A percentile compares a stretch with the other conserved stretches of the same genome.
Evolutionary conservation across 2,797 vertebrate species (phyloP).

Genomic region (Acipenser transmontanus): DNA sequence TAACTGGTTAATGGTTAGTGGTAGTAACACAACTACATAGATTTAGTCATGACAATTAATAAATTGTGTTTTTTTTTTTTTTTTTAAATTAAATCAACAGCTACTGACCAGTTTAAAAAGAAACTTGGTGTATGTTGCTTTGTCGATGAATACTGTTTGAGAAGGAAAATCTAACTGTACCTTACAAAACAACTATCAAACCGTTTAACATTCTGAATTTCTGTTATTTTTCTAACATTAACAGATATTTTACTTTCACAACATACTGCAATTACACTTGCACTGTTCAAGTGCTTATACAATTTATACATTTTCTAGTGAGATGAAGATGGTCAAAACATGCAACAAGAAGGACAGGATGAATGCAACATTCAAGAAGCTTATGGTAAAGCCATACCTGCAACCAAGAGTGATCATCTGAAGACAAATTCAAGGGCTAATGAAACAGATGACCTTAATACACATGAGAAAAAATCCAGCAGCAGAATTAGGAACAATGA

Average conservation of each 20-base stretch:
- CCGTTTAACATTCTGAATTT: too few species aligned
- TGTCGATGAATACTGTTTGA: too few species aligned
- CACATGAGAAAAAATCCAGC: not conserved
- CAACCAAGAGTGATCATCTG: not conserved
- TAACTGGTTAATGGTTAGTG: too few species aligned
- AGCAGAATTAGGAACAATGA: conserved; percentile 10
- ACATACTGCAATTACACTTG: not conserved
- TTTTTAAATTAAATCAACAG: too few species aligned
- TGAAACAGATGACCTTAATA: not conserved
- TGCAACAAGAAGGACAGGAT: not conserved
- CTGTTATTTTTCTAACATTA: too few species aligned
- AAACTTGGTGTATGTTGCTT: too few species aligned
- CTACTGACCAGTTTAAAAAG: too few species aligned
- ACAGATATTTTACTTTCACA: not conserved
- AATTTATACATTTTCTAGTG: conserved; percentile 7
- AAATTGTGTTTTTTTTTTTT: too few species aligned
- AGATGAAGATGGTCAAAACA: conserved; percentile 11
- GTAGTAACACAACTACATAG: too few species aligned
- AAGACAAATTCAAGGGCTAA: not conserved
- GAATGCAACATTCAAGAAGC: not conserved
- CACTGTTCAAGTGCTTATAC: not conserved
- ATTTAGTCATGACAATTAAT: too few species aligned
- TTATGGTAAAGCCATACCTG: not conserved
- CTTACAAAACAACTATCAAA: too few species aligned
- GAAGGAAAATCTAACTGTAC: too few species aligned